Percentiles rank a stretch among this genome's conserved stretches.
These are phyloP conservation scores for Drosophila mayaguana DNA, from an alignment of 2,888 invertebrate species.

Conservation along the genomic window DNA sequence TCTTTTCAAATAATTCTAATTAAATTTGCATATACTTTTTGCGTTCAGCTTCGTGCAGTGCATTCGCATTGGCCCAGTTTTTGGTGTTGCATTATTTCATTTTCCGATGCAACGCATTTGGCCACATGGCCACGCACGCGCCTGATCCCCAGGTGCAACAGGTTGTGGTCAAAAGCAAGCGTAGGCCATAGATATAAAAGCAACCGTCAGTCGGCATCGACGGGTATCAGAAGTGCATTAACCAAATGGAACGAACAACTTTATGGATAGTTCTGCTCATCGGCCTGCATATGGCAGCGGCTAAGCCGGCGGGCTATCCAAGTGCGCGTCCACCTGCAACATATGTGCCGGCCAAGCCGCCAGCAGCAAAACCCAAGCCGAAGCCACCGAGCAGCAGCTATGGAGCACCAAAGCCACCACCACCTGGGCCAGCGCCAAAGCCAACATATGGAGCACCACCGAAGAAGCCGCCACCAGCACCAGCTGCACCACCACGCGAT, in stretches of 20 bases:
- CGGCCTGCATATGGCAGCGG: slow-evolving; percentile 25
- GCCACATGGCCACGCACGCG: slow-evolving; percentile 53
- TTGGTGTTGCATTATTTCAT: slow-evolving; percentile 14
- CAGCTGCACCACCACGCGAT: slow-evolving; percentile 31
- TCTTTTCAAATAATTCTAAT: too few relatives aligned
- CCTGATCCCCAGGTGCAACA: slow-evolving; percentile 45
- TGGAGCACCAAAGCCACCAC: slow-evolving; percentile 39
- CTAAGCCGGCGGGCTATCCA: slow-evolving; percentile 76
- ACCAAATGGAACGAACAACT: slow-evolving; percentile 47
- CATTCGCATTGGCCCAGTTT: slow-evolving; percentile 66
- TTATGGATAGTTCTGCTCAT: slow-evolving; percentile 29
- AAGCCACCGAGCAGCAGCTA: slow-evolving; percentile 47
- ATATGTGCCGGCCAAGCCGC: slow-evolving; percentile 52
- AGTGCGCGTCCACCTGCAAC: slow-evolving; percentile 54
- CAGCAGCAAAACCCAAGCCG: slow-evolving; percentile 14
- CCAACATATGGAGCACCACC: slow-evolving; percentile 56
- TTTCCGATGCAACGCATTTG: slow-evolving; percentile 41
- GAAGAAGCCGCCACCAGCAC: slow-evolving; percentile 18
- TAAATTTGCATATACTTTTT: too few relatives aligned
- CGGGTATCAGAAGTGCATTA: slow-evolving; percentile 24
- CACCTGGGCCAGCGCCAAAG: slow-evolving; percentile 39
- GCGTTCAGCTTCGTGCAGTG: slow-evolving; percentile 41
- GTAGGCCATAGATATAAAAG: slow-evolving; percentile 55
- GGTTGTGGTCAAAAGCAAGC: slow-evolving; percentile 57
- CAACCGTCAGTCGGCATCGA: slow-evolving; percentile 9